Conservation (phyloP, 2,888 invertebrate genomes). For the Clistopyga incitator region DNA sequence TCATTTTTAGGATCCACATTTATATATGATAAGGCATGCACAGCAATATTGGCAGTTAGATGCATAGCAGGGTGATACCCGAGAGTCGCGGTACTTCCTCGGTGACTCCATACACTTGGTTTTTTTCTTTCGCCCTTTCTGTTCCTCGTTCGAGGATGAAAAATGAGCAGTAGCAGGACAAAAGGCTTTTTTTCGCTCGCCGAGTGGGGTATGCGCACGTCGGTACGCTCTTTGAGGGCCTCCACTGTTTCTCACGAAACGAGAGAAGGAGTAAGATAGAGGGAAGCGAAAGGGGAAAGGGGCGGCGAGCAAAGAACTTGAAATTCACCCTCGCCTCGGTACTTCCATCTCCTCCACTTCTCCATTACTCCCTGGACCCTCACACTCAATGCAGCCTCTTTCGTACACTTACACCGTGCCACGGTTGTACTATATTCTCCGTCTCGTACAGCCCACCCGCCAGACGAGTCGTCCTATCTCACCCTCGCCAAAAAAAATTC, state of each 20-base stretch:
- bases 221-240: conserved; percentile 58
- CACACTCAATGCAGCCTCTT: conserved; percentile 62
- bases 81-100: conserved; percentile 26
- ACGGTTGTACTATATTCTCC: conserved; percentile 45
- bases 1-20: not conserved
- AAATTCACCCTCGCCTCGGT: conserved; percentile 67
- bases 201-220: conserved; percentile 32
- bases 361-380: conserved; percentile 59
- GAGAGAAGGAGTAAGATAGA: conserved; percentile 37
- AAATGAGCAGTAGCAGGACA: conserved; percentile 64
- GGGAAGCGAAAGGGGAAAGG: conserved; percentile 3
- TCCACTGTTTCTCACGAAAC: conserved; percentile 59
- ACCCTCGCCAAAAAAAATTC: conserved; percentile 37
- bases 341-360: conserved; percentile 62
- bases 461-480: conserved; percentile 29
- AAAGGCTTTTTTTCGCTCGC: conserved; percentile 55
- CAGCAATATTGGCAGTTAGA: conserved; percentile 22
- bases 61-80: not conserved
- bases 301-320: conserved; percentile 62
- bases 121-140: conserved; percentile 44
- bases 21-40: not conserved
- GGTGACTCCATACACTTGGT: conserved; percentile 44
- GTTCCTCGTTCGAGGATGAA: conserved; percentile 63
- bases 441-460: conserved; percentile 30
- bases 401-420: conserved; percentile 62